Evolutionary conservation across 2,888 invertebrate genomes (phyloP).

Genomic region (Neoaliturus tenellus): DNA sequence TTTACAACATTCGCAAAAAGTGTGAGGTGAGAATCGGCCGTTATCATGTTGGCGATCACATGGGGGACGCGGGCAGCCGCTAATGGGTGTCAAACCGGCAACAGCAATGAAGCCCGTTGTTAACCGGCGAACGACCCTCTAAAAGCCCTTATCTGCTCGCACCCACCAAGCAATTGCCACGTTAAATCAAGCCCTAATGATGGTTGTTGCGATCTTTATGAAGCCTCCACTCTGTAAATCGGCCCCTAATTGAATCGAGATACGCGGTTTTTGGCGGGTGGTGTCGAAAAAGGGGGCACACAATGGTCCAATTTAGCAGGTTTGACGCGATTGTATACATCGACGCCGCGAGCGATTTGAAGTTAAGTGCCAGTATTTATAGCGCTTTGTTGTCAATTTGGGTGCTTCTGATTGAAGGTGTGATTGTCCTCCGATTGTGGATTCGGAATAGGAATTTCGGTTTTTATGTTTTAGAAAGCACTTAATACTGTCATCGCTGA

Average conservation of each 20-base stretch:
- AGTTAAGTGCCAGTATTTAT: constrained; percentile 31
- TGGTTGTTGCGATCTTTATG: constrained; percentile 23
- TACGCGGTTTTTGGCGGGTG: background rate
- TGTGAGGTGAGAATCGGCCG: background rate
- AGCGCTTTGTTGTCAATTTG: constrained; percentile 12
- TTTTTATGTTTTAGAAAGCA: no score
- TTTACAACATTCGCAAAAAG: constrained; percentile 15
- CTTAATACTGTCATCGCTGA: no score
- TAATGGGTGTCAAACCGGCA: background rate
- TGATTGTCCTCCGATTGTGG: no score
- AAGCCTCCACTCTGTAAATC: constrained; percentile 29
- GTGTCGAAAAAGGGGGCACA: background rate
- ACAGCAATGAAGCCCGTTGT: background rate
- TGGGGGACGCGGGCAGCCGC: background rate
- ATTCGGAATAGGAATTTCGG: no score
- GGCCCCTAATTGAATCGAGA: background rate
- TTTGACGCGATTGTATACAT: background rate
- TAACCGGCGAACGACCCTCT: background rate
- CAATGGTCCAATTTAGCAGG: constrained; percentile 40
- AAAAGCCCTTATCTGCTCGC: constrained; percentile 36
- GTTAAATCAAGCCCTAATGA: constrained; percentile 44
- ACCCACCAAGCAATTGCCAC: constrained; percentile 10
- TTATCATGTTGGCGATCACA: background rate
- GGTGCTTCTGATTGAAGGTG: background rate
- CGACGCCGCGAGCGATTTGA: background rate